phyloP scores from a whole-genome alignment of 2,797 vertebrate genomes.

The Pelochelys cantorii region DNA sequence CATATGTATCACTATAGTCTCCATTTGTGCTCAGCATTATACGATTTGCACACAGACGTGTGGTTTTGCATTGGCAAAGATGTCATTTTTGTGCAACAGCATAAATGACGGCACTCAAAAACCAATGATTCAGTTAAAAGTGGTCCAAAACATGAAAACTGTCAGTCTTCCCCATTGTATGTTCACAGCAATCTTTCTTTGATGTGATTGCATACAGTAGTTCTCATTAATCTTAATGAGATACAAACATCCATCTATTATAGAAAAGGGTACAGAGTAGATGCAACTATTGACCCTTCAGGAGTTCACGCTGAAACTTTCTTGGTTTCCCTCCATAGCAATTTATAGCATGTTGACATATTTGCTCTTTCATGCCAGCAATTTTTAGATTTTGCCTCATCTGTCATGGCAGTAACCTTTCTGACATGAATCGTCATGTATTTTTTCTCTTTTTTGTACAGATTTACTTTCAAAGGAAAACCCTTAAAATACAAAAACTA shows the following conservation, averaged over 20 bases:
- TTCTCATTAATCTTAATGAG: neutral
- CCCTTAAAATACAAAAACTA: neutral
- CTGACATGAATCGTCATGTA: neutral
- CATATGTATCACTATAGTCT: neutral
- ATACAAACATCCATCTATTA: neutral
- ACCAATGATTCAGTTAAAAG: neutral
- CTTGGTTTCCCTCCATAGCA: neutral
- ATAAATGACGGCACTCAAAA: neutral
- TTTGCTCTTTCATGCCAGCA: neutral
- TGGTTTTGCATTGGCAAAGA: neutral
- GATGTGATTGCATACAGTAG: neutral
- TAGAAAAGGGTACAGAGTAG: neutral
- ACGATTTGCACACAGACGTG: neutral
- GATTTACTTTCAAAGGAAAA: neutral
- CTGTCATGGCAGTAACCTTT: neutral
- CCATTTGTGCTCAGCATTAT: accelerated
- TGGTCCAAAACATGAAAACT: neutral
- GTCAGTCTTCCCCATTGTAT: neutral
- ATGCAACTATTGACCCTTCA: neutral
- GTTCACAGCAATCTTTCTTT: neutral
- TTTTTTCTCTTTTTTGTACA: neutral
- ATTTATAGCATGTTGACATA: neutral
- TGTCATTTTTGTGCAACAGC: neutral
- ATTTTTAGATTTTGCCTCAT: neutral
- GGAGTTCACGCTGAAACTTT: neutral